phyloP scores from a whole-genome alignment of 30 jellyfish, hydroid and myxozoan species.

The Turritopsis dohrnii region DNA sequence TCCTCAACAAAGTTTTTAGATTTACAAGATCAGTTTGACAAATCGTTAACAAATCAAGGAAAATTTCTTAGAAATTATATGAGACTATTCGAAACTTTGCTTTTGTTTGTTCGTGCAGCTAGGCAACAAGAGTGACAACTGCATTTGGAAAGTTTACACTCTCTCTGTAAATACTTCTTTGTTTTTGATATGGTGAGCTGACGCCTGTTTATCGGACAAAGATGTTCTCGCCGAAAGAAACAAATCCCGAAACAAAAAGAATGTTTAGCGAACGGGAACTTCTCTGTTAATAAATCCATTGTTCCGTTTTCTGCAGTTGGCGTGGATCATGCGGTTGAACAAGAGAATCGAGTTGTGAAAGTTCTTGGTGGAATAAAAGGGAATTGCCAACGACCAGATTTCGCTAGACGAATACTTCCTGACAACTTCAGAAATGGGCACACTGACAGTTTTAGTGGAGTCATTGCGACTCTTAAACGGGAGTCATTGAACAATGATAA shows the following conservation, averaged over 20 bases:
- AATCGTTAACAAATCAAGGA: background rate
- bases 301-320: background rate
- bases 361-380: background rate
- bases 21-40: background rate
- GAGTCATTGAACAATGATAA: too few species aligned
- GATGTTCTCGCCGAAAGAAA: background rate
- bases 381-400: background rate
- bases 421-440: background rate
- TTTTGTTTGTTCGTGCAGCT: background rate
- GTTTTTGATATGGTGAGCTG: background rate
- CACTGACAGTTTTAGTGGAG: too few species aligned
- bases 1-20: background rate
- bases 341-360: background rate
- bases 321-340: constrained; percentile 2
- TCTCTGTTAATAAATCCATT: background rate
- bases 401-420: background rate
- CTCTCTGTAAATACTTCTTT: background rate
- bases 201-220: background rate
- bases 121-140: background rate
- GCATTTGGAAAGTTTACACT: background rate
- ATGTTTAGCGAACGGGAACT: background rate
- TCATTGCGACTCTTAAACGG: too few species aligned
- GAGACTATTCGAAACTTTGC: background rate
- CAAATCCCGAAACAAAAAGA: background rate
- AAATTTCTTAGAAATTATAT: background rate